Percentiles rank a stretch among this genome's conserved stretches.
phyloP scores from a whole-genome alignment of 1,140 invertebrate genomes.

The Colletes latitarsis region DNA sequence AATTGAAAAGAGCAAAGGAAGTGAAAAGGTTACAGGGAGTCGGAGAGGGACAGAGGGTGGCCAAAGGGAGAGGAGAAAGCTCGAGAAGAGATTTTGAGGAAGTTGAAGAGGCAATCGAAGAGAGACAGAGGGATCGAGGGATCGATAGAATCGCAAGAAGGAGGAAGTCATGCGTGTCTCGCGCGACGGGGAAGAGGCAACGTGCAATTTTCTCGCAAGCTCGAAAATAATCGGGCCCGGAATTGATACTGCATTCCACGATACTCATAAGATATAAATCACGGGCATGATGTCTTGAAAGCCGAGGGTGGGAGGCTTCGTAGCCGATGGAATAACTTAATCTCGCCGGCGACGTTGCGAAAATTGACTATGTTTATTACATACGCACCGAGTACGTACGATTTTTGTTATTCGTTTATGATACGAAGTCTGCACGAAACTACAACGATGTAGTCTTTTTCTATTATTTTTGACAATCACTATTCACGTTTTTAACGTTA shows the following conservation, averaged over 20 bases:
- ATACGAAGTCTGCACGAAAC: too few species aligned
- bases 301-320: neutral
- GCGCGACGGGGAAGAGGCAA: conserved; percentile 52
- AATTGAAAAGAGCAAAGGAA: conserved; percentile 23
- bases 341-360: neutral
- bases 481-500: too few species aligned
- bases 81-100: neutral
- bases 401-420: neutral
- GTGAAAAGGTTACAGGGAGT: neutral
- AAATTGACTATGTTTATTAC: neutral
- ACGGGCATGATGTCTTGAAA: conserved; percentile 1
- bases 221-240: conserved; percentile 70
- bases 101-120: neutral
- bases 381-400: neutral
- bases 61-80: too few species aligned
- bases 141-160: neutral
- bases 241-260: conserved; percentile 58
- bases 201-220: conserved; percentile 74
- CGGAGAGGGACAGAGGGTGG: neutral
- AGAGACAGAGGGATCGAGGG: neutral
- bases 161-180: conserved; percentile 15
- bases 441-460: too few species aligned
- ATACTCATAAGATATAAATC: conserved; percentile 34
- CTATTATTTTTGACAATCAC: too few species aligned
- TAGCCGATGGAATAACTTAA: conserved; percentile 1